These are phyloP conservation scores for Parazoanthus swiftii DNA, from an alignment of 92 coral and sea anemone species.

Conservation along the genomic window DNA sequence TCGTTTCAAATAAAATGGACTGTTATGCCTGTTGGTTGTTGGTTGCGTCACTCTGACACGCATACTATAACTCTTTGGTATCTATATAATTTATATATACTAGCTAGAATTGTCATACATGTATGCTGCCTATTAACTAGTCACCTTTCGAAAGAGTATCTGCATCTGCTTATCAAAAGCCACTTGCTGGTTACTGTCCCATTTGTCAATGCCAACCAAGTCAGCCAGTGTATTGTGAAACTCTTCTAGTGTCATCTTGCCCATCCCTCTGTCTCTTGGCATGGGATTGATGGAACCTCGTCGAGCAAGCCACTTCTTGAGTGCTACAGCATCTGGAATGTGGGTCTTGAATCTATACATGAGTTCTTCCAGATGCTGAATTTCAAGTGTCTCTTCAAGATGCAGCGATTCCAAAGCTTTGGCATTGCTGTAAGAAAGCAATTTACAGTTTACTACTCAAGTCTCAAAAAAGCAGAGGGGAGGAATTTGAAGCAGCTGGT, in stretches of 20 bases:
- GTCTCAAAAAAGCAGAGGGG: no score
- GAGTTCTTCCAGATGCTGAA: slow-evolving; percentile 76
- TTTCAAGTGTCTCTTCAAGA: slow-evolving; percentile 83
- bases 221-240: slow-evolving; percentile 78
- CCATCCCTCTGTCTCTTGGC: slow-evolving; percentile 49
- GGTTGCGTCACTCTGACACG: no score
- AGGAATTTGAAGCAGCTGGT: no score
- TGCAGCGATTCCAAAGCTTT: slow-evolving; percentile 76
- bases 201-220: slow-evolving; percentile 70
- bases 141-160: slow-evolving; percentile 80
- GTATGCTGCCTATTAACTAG: no score
- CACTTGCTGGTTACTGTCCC: slow-evolving; percentile 66
- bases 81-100: no score
- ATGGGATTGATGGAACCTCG: slow-evolving; percentile 54
- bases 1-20: no score
- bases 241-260: slow-evolving; percentile 85
- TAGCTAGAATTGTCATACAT: no score
- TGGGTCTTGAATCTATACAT: slow-evolving; percentile 87
- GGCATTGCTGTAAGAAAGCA: slow-evolving; percentile 56
- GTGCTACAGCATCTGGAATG: slow-evolving; percentile 61
- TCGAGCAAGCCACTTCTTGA: slow-evolving; percentile 75
- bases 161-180: slow-evolving; percentile 78
- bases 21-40: no score
- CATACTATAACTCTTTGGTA: no score
- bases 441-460: background rate